Conservation (phyloP, 2,888 invertebrate genomes). For the Globia sparganii region DNA sequence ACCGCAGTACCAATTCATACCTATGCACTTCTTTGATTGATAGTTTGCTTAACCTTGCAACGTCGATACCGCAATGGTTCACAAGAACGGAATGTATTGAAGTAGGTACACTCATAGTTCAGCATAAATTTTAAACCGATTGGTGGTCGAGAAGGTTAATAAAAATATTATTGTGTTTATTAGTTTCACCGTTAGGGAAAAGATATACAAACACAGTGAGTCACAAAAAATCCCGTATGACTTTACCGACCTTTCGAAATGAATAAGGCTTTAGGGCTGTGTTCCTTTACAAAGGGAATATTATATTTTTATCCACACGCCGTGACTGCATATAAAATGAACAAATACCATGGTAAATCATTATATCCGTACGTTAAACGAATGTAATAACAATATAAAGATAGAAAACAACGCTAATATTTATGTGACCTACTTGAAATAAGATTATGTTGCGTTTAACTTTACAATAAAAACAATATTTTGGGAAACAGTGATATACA, state of each 20-base stretch:
- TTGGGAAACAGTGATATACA: constrained; percentile 6
- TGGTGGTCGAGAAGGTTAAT: not conserved
- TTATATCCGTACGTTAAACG: not conserved
- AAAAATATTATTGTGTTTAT: constrained; percentile 2
- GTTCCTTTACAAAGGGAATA: not conserved
- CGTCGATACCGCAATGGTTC: constrained; percentile 8
- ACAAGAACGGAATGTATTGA: constrained; percentile 16
- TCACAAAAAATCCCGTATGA: constrained; percentile 52
- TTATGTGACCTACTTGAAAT: constrained; percentile 1
- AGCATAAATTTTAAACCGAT: not conserved
- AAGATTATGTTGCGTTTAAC: not conserved
- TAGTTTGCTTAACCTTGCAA: constrained; percentile 33
- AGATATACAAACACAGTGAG: constrained; percentile 19
- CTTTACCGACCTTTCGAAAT: constrained; percentile 15
- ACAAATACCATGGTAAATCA: constrained; percentile 13
- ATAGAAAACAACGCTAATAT: not conserved
- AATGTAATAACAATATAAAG: not conserved
- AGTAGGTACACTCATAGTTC: not conserved
- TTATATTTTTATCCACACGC: not conserved
- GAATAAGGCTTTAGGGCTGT: not conserved
- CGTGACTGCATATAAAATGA: not conserved
- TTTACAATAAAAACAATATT: not conserved
- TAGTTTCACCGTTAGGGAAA: constrained; percentile 10
- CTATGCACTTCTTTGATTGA: constrained; percentile 35
- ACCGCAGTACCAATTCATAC: constrained; percentile 53